Conservation (phyloP, 2,113 vertebrate genomes). For the Hemiprocne comata region DNA sequence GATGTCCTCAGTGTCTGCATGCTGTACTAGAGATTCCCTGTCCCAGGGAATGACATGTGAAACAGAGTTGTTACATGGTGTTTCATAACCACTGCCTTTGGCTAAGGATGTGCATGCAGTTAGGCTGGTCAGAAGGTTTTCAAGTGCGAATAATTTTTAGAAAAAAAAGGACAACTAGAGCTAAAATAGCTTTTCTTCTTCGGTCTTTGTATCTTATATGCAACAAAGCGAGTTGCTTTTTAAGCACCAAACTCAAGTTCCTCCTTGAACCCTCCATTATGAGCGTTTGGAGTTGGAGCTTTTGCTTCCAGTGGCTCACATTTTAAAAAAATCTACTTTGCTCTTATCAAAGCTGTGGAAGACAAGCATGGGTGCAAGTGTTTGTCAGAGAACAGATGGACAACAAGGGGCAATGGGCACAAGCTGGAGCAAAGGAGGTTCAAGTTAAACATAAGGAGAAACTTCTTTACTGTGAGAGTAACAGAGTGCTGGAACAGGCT, state of each 20-base stretch:
- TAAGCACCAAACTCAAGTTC: not conserved
- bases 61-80: accelerated
- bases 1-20: not conserved
- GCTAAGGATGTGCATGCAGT: not conserved
- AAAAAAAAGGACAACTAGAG: not conserved
- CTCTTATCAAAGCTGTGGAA: not conserved
- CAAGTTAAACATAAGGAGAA: no score
- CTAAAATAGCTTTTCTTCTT: not conserved
- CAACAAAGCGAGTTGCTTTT: not conserved
- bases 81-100: not conserved
- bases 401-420: no score
- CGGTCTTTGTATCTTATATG: not conserved
- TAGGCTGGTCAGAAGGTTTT: not conserved
- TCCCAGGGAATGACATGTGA: not conserved
- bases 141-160: not conserved
- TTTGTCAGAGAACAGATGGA: accelerated
- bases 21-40: not conserved
- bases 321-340: not conserved
- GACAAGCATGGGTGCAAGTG: not conserved
- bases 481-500: no score
- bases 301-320: not conserved
- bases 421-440: no score
- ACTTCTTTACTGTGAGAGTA: no score
- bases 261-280: not conserved
- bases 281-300: not conserved